Base-by-base conservation (phyloP, 2,797 vertebrate species). In the Erpetoichthys calabaricus region DNA sequence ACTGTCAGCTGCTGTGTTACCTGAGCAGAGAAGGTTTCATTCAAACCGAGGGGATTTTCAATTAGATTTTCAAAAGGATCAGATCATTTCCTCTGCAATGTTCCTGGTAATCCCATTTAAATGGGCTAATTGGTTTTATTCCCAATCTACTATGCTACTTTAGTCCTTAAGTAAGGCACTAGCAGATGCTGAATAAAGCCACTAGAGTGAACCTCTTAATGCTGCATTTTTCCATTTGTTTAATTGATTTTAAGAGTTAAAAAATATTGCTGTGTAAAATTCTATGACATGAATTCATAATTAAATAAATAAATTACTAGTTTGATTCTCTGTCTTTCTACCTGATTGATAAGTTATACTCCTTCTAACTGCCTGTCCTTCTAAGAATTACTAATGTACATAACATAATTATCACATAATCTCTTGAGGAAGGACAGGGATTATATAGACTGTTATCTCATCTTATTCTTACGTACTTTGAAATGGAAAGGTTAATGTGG, bases 31-130 rank as follows among this genome's bases (percentile, higher is more conserved):
- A 54, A 54, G 53, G 53, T 42, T 8, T 54, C 47, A 5, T 54
- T 3, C 44, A 54, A 42, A 4, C 7, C 7, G 44, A 54, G 41
- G 41, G 6, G 10, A 54, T 54, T 54, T 42, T 8, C 41, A 54
- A 43, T 54, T 4, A 54, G 53, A 25, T 54, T 54, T 54, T 42
- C 53, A 3, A 2, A 2, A 54, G 53, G 53, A 54, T 54, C 53
- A 54, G 53, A 7, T 54, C 5, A 42, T 54, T 5, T 3, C 41
- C 4, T 5, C 4, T 8, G 6, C 6, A 41, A 42, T 54, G 53
- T 43, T 54, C 53, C 53, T 3, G 10, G n/a, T 54, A 54, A 54
- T 54, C 53, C 41, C 41, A 44, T 54, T 54, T 49, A 49, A 49
- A 49, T n/a, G 7, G 47, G 7, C 47, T 49, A 49, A 49, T 5